These are phyloP conservation scores for Plestiodon gilberti DNA, from an alignment of 2,113 vertebrate genomes.

Conservation along the genomic window DNA sequence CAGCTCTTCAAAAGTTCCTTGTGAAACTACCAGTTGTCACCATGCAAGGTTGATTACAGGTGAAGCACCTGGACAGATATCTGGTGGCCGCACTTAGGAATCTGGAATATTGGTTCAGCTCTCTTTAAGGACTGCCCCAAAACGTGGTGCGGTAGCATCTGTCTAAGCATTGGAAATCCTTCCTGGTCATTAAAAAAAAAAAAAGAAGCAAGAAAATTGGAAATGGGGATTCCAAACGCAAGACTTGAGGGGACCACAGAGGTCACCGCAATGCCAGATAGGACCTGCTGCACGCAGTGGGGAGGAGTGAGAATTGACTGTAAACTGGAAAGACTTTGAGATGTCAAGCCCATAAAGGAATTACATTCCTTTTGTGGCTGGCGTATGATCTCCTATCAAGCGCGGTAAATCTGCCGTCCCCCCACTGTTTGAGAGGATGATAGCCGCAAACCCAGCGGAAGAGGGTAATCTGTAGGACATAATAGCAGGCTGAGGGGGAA, in stretches of 20 bases:
- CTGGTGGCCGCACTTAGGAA: too few relatives aligned
- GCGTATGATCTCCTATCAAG: slow-evolving; percentile 55
- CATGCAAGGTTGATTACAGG: too few relatives aligned
- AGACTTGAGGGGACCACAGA: not conserved
- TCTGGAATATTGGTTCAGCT: not conserved
- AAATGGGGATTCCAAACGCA: not conserved
- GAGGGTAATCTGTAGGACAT: slow-evolving; percentile 51
- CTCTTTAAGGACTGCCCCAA: not conserved
- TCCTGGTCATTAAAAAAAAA: not conserved
- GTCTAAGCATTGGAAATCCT: not conserved
- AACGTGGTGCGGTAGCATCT: not conserved
- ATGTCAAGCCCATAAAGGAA: slow-evolving; percentile 50
- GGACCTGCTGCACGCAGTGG: slow-evolving; percentile 44
- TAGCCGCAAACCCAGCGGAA: slow-evolving; percentile 49
- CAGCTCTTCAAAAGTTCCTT: too few relatives aligned
- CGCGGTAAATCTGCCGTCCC: slow-evolving; percentile 44
- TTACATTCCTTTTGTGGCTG: slow-evolving; percentile 56
- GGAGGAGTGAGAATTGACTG: slow-evolving; percentile 48
- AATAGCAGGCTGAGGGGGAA: slow-evolving; percentile 44
- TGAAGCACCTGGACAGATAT: too few relatives aligned
- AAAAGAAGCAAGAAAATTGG: slow-evolving; percentile 20
- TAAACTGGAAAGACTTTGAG: slow-evolving; percentile 41
- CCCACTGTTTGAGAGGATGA: slow-evolving; percentile 56
- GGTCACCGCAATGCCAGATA: not conserved
- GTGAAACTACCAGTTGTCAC: too few relatives aligned